Percentiles rank a stretch among this genome's conserved stretches.
Conservation (phyloP, 1,140 invertebrate species). For the Asobara japonica region DNA sequence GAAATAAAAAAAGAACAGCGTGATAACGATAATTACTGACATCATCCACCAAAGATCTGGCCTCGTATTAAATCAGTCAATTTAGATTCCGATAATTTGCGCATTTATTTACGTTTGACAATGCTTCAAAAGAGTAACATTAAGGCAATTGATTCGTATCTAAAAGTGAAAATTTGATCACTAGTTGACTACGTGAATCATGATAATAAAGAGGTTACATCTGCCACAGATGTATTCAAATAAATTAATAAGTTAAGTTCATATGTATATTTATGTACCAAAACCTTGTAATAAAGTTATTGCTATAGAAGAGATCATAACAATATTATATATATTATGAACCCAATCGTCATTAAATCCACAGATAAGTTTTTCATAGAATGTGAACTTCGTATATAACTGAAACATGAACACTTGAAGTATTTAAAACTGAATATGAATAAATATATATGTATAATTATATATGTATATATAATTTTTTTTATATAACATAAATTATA, state of each 20-base stretch:
- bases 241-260: constrained; percentile 49
- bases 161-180: constrained; percentile 23
- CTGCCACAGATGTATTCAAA: constrained; percentile 43
- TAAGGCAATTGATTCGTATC: not conserved
- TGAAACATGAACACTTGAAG: no score
- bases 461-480: no score
- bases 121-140: constrained; percentile 27
- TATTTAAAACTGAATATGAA: no score
- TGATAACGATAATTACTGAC: constrained; percentile 28
- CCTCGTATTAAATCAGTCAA: constrained; percentile 29
- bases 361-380: no score
- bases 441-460: no score
- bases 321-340: no score
- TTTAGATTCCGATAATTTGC: constrained; percentile 17
- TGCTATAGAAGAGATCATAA: constrained; percentile 51
- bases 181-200: constrained; percentile 28
- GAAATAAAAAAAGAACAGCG: constrained; percentile 3
- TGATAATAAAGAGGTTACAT: constrained; percentile 36
- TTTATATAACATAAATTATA: no score
- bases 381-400: no score
- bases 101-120: not conserved
- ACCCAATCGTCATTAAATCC: no score
- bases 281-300: constrained; percentile 63
- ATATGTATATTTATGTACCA: constrained; percentile 65
- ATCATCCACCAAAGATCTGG: constrained; percentile 34